Conservation (phyloP, 1,140 invertebrate genomes). For the Drosophila kurseongensis region DNA sequence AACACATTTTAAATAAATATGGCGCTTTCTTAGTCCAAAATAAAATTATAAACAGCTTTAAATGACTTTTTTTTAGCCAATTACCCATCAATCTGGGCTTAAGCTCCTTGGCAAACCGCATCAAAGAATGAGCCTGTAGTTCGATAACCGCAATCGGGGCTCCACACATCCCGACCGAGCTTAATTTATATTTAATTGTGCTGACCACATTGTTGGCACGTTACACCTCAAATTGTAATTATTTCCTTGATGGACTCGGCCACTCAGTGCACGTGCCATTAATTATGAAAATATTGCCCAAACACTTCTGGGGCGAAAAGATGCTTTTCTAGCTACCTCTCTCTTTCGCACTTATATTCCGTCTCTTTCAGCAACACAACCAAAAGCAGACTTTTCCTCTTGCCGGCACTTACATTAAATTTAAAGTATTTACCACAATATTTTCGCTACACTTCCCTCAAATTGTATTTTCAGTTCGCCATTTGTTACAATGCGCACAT, state of each 20-base stretch:
- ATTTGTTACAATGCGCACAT: conserved; percentile 13
- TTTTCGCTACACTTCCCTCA: conserved; percentile 71
- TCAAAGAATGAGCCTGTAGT: conserved; percentile 23
- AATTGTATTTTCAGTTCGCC: conserved; percentile 60
- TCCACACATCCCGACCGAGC: conserved; percentile 11
- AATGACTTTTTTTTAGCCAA: neutral
- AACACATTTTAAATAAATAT: too few relatives aligned
- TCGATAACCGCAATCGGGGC: conserved; percentile 22
- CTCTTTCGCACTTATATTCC: neutral
- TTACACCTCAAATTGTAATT: conserved; percentile 60
- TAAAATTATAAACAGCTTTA: conserved; percentile 1
- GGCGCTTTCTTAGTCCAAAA: neutral
- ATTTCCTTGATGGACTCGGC: conserved; percentile 41
- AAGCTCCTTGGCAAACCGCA: conserved; percentile 24
- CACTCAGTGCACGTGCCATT: conserved; percentile 68
- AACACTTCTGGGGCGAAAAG: conserved; percentile 58
- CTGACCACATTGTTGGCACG: conserved; percentile 45
- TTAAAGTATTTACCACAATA: conserved; percentile 75
- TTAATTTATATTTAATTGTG: conserved; percentile 51
- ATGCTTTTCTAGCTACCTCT: conserved; percentile 5
- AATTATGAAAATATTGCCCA: conserved; percentile 77
- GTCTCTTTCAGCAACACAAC: neutral
- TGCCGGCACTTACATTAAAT: conserved; percentile 68
- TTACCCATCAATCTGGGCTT: conserved; percentile 10
- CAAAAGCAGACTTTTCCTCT: conserved; percentile 25